These are phyloP conservation scores for Craterocephalus amniculus DNA, from an alignment of 2,797 vertebrate genomes.

Conservation along the genomic window DNA sequence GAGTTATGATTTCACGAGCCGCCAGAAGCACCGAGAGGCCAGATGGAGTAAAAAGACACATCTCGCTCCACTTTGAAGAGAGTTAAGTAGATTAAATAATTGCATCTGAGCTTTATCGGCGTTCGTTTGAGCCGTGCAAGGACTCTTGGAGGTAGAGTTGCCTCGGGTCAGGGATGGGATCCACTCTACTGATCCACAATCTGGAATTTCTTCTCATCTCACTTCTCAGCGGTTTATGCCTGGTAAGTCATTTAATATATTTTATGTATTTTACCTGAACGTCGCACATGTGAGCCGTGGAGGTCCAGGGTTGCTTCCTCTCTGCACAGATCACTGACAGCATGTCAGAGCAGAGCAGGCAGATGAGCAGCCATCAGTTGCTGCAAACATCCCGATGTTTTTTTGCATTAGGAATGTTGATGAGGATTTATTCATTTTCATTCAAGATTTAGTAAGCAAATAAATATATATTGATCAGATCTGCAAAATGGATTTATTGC, in stretches of 20 bases:
- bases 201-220: conserved; percentile 90
- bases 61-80: conserved; percentile 66
- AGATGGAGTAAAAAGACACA: conserved; percentile 72
- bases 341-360: conserved; percentile 15
- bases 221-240: conserved; percentile 84
- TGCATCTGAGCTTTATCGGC: conserved; percentile 62
- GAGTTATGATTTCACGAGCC: conserved; percentile 78
- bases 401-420: not conserved
- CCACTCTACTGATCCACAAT: conserved; percentile 84
- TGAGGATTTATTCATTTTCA: not conserved
- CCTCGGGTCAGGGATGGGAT: conserved; percentile 89
- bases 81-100: conserved; percentile 69
- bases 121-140: conserved; percentile 61
- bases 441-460: not conserved
- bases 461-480: not conserved
- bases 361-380: conserved; percentile 11
- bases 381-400: not conserved
- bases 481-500: not conserved
- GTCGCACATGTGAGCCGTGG: not conserved
- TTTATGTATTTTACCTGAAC: not conserved
- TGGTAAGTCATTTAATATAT: conserved; percentile 86
- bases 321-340: conserved; percentile 25
- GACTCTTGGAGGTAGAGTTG: conserved; percentile 56
- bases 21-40: conserved; percentile 63
- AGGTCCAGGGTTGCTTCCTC: conserved; percentile 9